These are phyloP conservation scores for Sycon ciliatum DNA, from an alignment of 37 sponge, comb jelly and placozoan species.

Conservation along the genomic window DNA sequence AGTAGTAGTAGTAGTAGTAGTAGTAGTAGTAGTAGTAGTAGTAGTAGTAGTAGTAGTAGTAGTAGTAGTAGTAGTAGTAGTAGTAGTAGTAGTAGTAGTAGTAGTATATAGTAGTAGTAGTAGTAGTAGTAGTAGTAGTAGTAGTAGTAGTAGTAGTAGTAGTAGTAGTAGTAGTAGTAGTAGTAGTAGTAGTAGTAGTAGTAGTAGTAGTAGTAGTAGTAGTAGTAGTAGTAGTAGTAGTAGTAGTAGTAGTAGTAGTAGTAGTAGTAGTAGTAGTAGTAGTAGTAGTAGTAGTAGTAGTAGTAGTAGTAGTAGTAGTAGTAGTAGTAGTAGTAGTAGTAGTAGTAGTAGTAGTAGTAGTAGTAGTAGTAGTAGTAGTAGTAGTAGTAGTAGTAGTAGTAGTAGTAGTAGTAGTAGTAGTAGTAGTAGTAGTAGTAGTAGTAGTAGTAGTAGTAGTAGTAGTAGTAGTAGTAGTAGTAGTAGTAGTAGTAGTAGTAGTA, in stretches of 20 bases:
- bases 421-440: conserved; percentile 6
- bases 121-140: conserved; percentile 6
- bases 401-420: conserved; percentile 8
- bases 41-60: conserved; percentile 8
- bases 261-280: conserved; percentile 8
- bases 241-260: conserved; percentile 6
- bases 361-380: conserved; percentile 6
- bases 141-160: conserved; percentile 8
- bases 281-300: conserved; percentile 8
- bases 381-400: conserved; percentile 8
- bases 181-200: conserved; percentile 6
- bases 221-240: conserved; percentile 8
- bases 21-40: conserved; percentile 6
- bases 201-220: conserved; percentile 8
- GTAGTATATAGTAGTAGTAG: no score
- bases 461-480: conserved; percentile 8
- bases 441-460: conserved; percentile 8
- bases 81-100: conserved; percentile 6
- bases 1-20: conserved; percentile 2
- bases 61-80: conserved; percentile 8
- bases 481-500: conserved; percentile 6
- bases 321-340: conserved; percentile 8
- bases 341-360: conserved; percentile 8
- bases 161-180: conserved; percentile 8
- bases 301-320: conserved; percentile 6